Conservation (phyloP, 1,140 invertebrate genomes). For the Aricia agestis region DNA sequence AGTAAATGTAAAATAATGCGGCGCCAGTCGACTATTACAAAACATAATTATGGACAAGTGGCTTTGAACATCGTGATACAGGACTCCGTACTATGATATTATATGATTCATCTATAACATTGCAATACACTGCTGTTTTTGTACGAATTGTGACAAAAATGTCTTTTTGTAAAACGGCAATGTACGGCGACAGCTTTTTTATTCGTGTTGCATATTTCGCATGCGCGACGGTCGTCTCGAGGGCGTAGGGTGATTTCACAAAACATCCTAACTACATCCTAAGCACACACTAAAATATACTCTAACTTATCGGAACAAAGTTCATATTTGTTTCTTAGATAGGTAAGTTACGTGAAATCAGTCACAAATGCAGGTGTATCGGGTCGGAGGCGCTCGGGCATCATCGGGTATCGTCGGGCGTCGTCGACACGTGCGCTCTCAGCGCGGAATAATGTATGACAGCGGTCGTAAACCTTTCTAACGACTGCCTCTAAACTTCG, state of each 20-base stretch:
- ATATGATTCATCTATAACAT: constrained; percentile 13
- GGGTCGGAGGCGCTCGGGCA: constrained; percentile 35
- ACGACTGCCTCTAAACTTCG: constrained; percentile 7
- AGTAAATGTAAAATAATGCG: constrained; percentile 41
- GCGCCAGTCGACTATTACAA: constrained; percentile 43
- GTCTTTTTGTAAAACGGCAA: constrained; percentile 24
- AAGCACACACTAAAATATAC: constrained; percentile 14
- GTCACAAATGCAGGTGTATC: constrained; percentile 9
- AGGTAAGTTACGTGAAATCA: constrained; percentile 15
- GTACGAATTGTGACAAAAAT: background rate
- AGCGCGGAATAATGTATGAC: constrained; percentile 33
- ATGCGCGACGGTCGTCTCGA: constrained; percentile 48
- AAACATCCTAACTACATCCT: constrained; percentile 19
- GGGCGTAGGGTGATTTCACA: constrained; percentile 33
- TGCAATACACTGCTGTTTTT: constrained; percentile 30
- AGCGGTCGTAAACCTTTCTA: constrained; percentile 28
- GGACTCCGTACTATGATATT: constrained; percentile 29
- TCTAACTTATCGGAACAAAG: background rate
- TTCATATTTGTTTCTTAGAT: constrained; percentile 16
- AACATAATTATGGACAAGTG: constrained; percentile 48
- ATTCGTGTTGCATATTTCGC: constrained; percentile 29
- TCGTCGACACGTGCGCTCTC: constrained; percentile 38
- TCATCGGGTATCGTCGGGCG: constrained; percentile 43
- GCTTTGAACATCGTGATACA: constrained; percentile 51
- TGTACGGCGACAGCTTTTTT: constrained; percentile 25